Evolutionary conservation across 2,888 invertebrate genomes (phyloP).

Genomic region (Deilephila elpenor): DNA sequence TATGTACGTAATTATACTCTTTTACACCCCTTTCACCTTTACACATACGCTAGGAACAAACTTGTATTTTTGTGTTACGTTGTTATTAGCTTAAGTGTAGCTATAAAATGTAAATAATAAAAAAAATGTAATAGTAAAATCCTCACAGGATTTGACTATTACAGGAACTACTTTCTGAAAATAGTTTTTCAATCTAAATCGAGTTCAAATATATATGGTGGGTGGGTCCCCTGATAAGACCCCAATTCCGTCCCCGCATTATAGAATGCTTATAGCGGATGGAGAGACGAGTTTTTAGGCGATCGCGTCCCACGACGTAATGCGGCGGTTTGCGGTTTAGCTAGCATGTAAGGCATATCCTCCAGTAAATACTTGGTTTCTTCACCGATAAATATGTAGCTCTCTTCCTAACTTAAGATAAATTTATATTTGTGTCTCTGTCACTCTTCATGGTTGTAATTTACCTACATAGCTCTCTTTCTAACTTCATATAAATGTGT

Average conservation of each 20-base stretch:
- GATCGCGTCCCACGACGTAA: constrained; percentile 41
- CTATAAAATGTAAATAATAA: no score
- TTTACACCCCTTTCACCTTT: no score
- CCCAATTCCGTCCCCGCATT: constrained; percentile 11
- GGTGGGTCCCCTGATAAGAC: background rate
- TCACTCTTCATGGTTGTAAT: background rate
- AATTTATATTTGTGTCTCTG: background rate
- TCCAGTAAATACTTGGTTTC: constrained; percentile 11
- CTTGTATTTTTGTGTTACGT: no score
- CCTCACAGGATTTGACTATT: no score
- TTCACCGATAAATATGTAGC: constrained; percentile 7
- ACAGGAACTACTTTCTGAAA: no score
- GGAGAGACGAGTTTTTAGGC: constrained; percentile 53
- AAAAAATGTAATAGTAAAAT: no score
- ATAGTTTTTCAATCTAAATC: background rate
- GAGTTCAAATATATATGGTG: background rate
- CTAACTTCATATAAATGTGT: no score
- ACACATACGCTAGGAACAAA: no score
- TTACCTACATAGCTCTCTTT: no score
- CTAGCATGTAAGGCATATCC: constrained; percentile 16
- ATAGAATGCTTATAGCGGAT: constrained; percentile 54
- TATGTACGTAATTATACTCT: no score
- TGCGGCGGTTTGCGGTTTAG: constrained; percentile 30
- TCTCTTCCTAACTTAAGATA: background rate
- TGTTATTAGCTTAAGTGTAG: no score